These are phyloP conservation scores for Agrotis clavis DNA, from an alignment of 2,888 invertebrate species.

Conservation along the genomic window DNA sequence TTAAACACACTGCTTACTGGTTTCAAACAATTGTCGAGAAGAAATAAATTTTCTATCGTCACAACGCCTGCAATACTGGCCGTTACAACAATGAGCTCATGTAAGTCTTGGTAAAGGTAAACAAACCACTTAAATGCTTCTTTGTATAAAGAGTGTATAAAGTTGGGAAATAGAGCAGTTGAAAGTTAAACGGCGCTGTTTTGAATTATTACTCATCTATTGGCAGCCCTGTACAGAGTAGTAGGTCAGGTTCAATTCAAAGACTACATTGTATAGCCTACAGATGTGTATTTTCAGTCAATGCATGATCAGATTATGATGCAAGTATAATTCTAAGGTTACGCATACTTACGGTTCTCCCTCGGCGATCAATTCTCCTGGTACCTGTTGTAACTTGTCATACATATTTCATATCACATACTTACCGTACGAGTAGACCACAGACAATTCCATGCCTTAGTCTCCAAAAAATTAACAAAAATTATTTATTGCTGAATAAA, in stretches of 20 bases:
- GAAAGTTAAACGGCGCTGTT: neutral
- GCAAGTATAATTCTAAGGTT: neutral
- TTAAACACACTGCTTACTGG: constrained; percentile 39
- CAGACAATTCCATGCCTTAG: constrained; percentile 25
- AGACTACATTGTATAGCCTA: constrained; percentile 6
- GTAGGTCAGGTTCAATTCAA: constrained; percentile 7
- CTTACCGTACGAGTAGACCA: constrained; percentile 26
- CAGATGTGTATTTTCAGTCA: constrained; percentile 19
- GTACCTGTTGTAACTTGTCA: constrained; percentile 26
- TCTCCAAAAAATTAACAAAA: too few relatives aligned
- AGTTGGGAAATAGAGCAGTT: constrained; percentile 4
- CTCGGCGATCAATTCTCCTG: neutral
- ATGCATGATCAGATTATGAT: constrained; percentile 3
- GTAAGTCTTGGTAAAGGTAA: constrained; percentile 20
- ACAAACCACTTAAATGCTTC: constrained; percentile 22
- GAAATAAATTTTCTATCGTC: constrained; percentile 51
- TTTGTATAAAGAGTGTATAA: constrained; percentile 13
- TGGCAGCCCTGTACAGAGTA: neutral
- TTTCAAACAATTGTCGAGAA: constrained; percentile 48
- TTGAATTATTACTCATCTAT: neutral
- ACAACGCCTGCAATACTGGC: constrained; percentile 39
- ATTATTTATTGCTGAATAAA: too few relatives aligned
- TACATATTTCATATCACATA: constrained; percentile 42
- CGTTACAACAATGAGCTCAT: constrained; percentile 36
- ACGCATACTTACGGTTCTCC: constrained; percentile 7